These are phyloP conservation scores for Lycocerus yunnanus DNA, from an alignment of 2,888 invertebrate genomes.

Conservation along the genomic window DNA sequence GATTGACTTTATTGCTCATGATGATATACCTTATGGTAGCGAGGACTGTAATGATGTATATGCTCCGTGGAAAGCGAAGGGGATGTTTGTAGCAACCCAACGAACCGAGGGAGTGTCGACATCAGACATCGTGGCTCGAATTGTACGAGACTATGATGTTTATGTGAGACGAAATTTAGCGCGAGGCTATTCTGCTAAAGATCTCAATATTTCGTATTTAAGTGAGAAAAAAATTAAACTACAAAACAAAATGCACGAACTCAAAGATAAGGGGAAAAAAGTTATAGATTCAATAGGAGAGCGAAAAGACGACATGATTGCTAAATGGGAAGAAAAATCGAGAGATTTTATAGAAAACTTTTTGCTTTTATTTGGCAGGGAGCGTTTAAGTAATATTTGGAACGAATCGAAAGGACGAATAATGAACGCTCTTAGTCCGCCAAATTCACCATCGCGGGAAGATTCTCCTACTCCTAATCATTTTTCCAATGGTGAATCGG, in stretches of 20 bases:
- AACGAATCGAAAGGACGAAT: constrained; percentile 89
- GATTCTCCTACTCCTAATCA: constrained; percentile 47
- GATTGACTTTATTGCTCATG: constrained; percentile 99
- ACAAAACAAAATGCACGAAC: constrained; percentile 96
- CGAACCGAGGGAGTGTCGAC: constrained; percentile 95
- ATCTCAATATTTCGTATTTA: constrained; percentile 96
- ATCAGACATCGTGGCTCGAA: constrained; percentile 96
- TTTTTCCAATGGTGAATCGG: constrained; percentile 47
- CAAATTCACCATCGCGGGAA: constrained; percentile 69
- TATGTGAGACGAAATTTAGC: constrained; percentile 97
- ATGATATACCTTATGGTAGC: constrained; percentile 94
- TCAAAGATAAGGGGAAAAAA: constrained; percentile 90
- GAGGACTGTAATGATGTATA: constrained; percentile 87
- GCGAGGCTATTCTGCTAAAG: constrained; percentile 97
- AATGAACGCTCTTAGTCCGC: constrained; percentile 90
- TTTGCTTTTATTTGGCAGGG: constrained; percentile 89
- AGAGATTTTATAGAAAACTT: constrained; percentile 97
- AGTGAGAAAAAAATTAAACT: constrained; percentile 96
- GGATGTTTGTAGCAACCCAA: constrained; percentile 98
- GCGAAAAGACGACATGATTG: constrained; percentile 86
- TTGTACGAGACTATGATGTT: constrained; percentile 97
- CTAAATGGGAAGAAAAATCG: constrained; percentile 98
- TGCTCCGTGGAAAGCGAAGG: constrained; percentile 87
- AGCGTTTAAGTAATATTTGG: constrained; percentile 86
- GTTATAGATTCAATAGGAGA: constrained; percentile 83